A percentile compares a stretch with the other conserved stretches of the same genome.
Evolutionary conservation across 2,888 invertebrate species (phyloP).

Genomic region (Pseudococcus longispinus): DNA sequence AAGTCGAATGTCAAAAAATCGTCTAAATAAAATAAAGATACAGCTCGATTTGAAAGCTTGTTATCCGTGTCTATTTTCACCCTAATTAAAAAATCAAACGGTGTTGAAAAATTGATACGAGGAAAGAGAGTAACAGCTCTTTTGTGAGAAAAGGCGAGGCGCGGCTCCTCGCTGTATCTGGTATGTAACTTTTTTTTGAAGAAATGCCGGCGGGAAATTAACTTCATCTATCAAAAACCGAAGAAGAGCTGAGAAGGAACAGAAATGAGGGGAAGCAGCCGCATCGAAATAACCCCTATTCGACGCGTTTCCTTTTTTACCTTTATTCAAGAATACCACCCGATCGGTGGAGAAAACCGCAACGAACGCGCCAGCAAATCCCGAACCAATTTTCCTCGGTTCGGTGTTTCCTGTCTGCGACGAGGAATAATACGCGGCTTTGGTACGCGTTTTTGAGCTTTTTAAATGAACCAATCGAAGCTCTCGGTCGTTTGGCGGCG

Average conservation of each 20-base stretch:
- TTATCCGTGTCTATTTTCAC: neutral
- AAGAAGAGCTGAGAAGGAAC: neutral
- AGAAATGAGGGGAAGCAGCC: neutral
- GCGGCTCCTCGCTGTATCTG: neutral
- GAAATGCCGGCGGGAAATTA: constrained; percentile 18
- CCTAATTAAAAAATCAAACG: constrained; percentile 18
- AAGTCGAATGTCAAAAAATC: too few species aligned
- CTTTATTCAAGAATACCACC: neutral
- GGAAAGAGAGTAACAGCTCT: neutral
- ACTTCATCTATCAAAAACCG: constrained; percentile 7
- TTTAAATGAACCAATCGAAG: constrained; percentile 8
- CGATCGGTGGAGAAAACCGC: neutral
- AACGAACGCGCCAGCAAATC: neutral
- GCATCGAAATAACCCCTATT: neutral
- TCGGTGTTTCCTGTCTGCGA: neutral
- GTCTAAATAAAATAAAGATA: too few species aligned
- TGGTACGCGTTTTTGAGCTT: constrained; percentile 16
- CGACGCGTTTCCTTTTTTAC: neutral
- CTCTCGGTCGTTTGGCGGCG: constrained; percentile 20
- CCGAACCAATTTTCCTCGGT: neutral
- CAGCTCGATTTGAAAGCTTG: neutral
- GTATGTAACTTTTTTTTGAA: neutral
- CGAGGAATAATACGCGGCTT: neutral
- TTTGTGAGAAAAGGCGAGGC: neutral
- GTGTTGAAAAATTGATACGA: constrained; percentile 1